Evolutionary conservation across 2,888 invertebrate genomes (phyloP).

Genomic region (Linnaemya vulpina): DNA sequence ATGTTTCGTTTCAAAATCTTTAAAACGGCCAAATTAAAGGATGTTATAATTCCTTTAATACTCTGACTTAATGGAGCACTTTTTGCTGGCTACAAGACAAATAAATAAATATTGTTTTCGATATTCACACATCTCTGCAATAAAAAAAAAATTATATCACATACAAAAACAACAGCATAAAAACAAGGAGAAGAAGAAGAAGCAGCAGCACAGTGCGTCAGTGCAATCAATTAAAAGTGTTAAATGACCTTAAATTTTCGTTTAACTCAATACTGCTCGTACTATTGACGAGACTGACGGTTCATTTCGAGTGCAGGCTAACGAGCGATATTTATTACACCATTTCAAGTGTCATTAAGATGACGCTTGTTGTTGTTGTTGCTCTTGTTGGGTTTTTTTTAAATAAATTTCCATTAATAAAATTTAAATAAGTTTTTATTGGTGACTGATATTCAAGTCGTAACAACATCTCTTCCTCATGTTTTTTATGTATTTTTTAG

Average conservation of each 20-base stretch:
- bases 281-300: conserved; percentile 6
- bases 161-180: not conserved
- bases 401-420: conserved; percentile 39
- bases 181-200: not conserved
- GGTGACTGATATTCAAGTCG: conserved; percentile 33
- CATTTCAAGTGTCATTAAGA: not conserved
- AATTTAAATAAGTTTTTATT: conserved; percentile 39
- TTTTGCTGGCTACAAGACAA: not conserved
- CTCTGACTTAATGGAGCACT: not conserved
- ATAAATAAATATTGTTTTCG: conserved; percentile 1
- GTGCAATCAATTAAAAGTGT: conserved; percentile 42
- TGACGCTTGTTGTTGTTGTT: not conserved
- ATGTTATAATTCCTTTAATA: not conserved
- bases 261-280: not conserved
- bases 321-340: conserved; percentile 10
- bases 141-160: not conserved
- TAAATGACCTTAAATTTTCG: conserved; percentile 53
- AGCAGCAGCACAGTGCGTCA: conserved; percentile 4
- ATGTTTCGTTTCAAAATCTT: too few relatives aligned
- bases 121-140: not conserved
- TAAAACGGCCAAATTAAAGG: too few relatives aligned
- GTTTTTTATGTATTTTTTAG: too few relatives aligned
- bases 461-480: too few relatives aligned
- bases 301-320: not conserved
- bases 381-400: not conserved